A percentile compares a stretch with the other conserved stretches of the same genome.
These are phyloP conservation scores for Smutsia gigantea DNA, from an alignment of 2,797 vertebrate species.

Conservation along the genomic window DNA sequence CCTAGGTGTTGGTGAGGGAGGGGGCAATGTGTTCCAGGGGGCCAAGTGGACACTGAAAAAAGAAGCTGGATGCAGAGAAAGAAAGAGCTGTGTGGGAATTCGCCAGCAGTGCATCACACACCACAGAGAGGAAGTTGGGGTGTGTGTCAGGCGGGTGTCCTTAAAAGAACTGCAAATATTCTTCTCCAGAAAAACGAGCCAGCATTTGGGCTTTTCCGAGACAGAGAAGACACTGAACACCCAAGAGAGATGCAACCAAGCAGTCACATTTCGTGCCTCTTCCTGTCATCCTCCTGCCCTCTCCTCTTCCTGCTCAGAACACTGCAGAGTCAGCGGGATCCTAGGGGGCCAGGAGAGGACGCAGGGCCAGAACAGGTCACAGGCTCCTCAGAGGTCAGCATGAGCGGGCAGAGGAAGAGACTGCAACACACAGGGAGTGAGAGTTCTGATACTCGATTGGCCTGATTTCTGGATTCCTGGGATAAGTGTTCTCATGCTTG, in stretches of 20 bases:
- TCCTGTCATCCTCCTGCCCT: not conserved
- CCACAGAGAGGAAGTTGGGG: too few species aligned
- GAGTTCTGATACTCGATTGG: not conserved
- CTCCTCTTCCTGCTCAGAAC: not conserved
- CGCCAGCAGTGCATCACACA: fast-evolving
- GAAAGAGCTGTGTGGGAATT: not conserved
- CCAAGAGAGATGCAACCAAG: not conserved
- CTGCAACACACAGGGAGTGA: not conserved
- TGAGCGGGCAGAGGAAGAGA: not conserved
- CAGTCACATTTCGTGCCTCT: not conserved
- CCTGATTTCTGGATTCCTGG: slow-evolving; percentile 3
- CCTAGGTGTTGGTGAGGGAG: not conserved
- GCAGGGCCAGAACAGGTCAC: not conserved
- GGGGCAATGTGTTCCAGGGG: not conserved
- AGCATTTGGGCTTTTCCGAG: not conserved
- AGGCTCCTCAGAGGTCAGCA: not conserved
- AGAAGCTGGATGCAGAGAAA: not conserved
- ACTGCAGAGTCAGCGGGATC: not conserved
- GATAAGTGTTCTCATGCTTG: not conserved
- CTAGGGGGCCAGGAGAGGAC: not conserved
- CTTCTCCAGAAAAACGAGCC: not conserved
- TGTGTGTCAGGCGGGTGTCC: not conserved
- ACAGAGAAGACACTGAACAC: not conserved
- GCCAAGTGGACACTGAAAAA: not conserved
- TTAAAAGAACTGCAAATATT: not conserved